These are phyloP conservation scores for Galerucella nymphaeae DNA, from an alignment of 2,888 invertebrate genomes.

Conservation along the genomic window DNA sequence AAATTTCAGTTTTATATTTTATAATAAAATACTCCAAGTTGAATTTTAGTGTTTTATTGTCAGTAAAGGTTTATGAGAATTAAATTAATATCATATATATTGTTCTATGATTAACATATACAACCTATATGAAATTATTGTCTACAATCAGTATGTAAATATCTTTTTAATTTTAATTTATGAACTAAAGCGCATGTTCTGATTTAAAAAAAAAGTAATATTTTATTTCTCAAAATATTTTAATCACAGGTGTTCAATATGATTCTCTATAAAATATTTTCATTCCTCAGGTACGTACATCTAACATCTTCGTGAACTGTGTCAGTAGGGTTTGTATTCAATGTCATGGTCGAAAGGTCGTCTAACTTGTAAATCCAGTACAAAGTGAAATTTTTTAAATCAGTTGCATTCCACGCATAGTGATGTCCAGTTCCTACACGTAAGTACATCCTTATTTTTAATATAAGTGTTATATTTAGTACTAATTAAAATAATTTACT, in stretches of 20 bases:
- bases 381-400: conserved; percentile 23
- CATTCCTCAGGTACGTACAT: neutral
- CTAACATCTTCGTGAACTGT: conserved; percentile 28
- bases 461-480: neutral
- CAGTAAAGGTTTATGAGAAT: neutral
- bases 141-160: neutral
- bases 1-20: too few relatives aligned
- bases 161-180: neutral
- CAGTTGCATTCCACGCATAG: conserved; percentile 21
- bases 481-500: neutral
- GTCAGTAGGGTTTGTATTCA: conserved; percentile 39
- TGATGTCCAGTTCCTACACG: neutral
- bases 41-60: too few relatives aligned
- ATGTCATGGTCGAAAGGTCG: conserved; percentile 44
- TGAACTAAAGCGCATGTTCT: neutral
- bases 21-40: too few relatives aligned
- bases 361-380: conserved; percentile 21
- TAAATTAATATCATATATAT: neutral
- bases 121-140: neutral
- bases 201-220: too few relatives aligned
- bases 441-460: conserved; percentile 1
- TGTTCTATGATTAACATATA: too few relatives aligned
- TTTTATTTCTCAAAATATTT: neutral
- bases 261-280: neutral
- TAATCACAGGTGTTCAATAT: too few relatives aligned